These are phyloP conservation scores for Onchidella celtica DNA, from an alignment of 2,888 invertebrate genomes.

Conservation along the genomic window DNA sequence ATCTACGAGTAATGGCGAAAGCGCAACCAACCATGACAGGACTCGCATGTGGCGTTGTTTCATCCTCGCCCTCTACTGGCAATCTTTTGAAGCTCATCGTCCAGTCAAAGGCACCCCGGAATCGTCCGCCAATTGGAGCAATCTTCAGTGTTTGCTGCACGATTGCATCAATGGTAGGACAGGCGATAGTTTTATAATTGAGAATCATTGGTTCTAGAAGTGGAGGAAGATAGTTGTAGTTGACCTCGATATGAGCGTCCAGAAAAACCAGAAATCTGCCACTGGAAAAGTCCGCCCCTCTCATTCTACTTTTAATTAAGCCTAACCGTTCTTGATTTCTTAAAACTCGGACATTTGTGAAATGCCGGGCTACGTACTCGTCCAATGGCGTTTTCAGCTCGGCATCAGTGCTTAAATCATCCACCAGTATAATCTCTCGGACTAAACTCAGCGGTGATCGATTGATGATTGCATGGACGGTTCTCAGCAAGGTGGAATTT, in stretches of 20 bases:
- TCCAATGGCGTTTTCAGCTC: conserved; percentile 43
- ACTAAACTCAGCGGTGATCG: conserved; percentile 36
- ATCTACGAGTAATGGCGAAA: conserved; percentile 94
- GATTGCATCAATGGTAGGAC: conserved; percentile 40
- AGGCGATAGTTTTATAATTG: conserved; percentile 41
- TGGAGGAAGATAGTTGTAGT: conserved; percentile 45
- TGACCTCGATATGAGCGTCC: conserved; percentile 51
- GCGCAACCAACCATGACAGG: conserved; percentile 88
- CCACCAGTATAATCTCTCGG: conserved; percentile 50
- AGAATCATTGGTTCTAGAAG: conserved; percentile 36
- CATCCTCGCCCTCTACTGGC: conserved; percentile 14
- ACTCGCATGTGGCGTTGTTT: conserved; percentile 44
- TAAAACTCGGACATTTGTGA: conserved; percentile 37
- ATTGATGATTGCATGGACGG: conserved; percentile 41
- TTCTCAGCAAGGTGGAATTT: conserved; percentile 42
- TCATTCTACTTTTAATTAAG: conserved; percentile 42
- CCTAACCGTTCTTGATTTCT: conserved; percentile 46
- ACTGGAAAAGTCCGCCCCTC: conserved; percentile 38
- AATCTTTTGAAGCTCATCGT: not conserved
- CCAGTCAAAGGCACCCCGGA: conserved; percentile 22
- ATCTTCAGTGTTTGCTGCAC: not conserved
- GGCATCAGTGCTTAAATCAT: conserved; percentile 46
- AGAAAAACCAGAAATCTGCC: conserved; percentile 49
- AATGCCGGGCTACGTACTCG: conserved; percentile 28
- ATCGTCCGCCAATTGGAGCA: not conserved